Base-by-base conservation (phyloP, 2,113 vertebrate genomes). In the Boulengeromyrus knoepffleri region DNA sequence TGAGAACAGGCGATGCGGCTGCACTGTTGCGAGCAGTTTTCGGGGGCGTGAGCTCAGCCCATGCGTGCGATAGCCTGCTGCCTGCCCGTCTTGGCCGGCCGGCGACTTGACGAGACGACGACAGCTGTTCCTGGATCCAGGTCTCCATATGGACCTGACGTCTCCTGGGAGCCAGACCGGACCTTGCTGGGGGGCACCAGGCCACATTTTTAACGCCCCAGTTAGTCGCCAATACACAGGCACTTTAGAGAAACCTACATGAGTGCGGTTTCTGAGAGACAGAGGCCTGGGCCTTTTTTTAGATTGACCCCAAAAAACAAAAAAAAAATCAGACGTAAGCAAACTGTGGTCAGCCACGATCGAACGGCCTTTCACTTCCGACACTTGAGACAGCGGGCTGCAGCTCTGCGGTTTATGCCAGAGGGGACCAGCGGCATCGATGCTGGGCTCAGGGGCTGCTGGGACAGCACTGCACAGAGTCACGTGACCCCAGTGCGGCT, bases 71-170 rank as follows among this genome's bases (percentile, higher is more conserved):
- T 15, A 74, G 66, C 12, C 4, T 45, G 74, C 56, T 36, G 88
- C 31, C 47, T 45, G 8, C 62, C 27, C 21, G 31, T 46, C 56
- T 83, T 77, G 42, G 66, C 39, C 39, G 47, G 19, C 62, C 39
- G 21, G 87, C 85, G 42, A 77, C 27, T 21, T 31, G 7, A 39
- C 49, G 58, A 91, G 70, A 17, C 85, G 17, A 80, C 74, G 53
- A 77, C 90, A 92, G 90, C 88, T 91, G 89, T 50, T 89, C 88
- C 13, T 13, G 70, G 77, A 62, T 88, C 52, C 45, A 53, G 88
- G 45, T 36, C 87, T 90, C 90, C 89, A 89, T 92, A 92, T 91
- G 89, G 89, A 91, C 45, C 31, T 19, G 27, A 27, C 15, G 45
- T 88, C 89, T 90, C 85, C 46, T 74, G 90, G 90, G 90, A 86